phyloP scores from a whole-genome alignment of 2,797 vertebrate genomes.

The Liasis olivaceus region DNA sequence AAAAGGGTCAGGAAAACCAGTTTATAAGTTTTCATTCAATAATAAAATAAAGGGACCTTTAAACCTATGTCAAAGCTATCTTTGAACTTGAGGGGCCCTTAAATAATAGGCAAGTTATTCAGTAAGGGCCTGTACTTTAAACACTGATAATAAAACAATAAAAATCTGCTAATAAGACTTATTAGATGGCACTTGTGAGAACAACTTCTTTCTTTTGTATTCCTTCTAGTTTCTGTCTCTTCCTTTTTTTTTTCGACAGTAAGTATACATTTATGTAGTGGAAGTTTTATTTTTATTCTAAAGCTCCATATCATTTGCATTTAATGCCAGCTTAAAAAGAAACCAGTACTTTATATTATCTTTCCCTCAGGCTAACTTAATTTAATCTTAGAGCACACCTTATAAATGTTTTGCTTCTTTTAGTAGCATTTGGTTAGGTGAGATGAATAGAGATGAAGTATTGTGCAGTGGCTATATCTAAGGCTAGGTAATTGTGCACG shows the following conservation, averaged over 20 bases:
- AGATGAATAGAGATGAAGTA: background rate
- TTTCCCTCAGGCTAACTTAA: background rate
- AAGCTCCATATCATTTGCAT: background rate
- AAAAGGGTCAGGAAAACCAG: background rate
- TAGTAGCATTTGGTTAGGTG: background rate
- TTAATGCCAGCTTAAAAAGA: background rate
- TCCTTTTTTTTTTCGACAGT: background rate
- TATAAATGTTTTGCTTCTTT: background rate
- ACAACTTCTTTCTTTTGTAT: background rate
- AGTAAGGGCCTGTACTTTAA: background rate
- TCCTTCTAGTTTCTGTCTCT: background rate
- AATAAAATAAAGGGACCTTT: background rate
- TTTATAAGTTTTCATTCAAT: background rate
- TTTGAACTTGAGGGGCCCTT: background rate
- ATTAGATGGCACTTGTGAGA: background rate
- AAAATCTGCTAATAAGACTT: background rate
- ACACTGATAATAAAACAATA: background rate
- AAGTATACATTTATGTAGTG: background rate
- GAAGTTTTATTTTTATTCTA: background rate
- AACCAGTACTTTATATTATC: background rate
- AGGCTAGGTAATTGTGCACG: background rate
- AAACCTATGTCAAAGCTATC: background rate
- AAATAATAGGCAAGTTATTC: background rate
- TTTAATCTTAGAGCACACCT: background rate
- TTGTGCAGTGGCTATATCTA: background rate